Conservation (phyloP, 2,888 invertebrate genomes). For the Saturnia japonica region DNA sequence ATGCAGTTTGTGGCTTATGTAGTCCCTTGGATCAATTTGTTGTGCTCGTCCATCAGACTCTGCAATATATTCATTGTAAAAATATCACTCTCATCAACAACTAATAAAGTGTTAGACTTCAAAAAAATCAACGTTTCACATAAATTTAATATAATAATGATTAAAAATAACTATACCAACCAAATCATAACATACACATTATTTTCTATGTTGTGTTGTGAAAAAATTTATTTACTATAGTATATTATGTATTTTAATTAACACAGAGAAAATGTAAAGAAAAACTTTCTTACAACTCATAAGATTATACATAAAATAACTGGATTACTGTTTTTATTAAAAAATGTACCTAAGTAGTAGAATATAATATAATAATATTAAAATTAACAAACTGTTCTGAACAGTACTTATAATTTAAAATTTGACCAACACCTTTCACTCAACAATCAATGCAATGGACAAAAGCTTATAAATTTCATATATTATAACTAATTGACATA, state of each 20-base stretch:
- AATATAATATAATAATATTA: no score
- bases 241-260: no score
- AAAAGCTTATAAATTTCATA: not conserved
- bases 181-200: not conserved
- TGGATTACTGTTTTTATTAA: no score
- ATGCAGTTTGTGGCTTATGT: conserved; percentile 44
- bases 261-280: no score
- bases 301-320: no score
- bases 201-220: no score
- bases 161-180: not conserved
- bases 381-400: no score
- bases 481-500: not conserved
- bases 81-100: not conserved
- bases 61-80: conserved; percentile 52
- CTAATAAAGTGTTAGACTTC: not conserved
- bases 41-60: conserved; percentile 82
- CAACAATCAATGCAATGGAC: not conserved
- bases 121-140: not conserved
- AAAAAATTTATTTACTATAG: no score
- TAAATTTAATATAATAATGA: not conserved
- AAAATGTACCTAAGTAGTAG: no score
- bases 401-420: no score
- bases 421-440: no score
- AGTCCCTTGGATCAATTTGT: conserved; percentile 71
- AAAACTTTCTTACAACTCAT: no score